Base-by-base conservation (phyloP, 2,113 vertebrate species). In the Strix aluco region DNA sequence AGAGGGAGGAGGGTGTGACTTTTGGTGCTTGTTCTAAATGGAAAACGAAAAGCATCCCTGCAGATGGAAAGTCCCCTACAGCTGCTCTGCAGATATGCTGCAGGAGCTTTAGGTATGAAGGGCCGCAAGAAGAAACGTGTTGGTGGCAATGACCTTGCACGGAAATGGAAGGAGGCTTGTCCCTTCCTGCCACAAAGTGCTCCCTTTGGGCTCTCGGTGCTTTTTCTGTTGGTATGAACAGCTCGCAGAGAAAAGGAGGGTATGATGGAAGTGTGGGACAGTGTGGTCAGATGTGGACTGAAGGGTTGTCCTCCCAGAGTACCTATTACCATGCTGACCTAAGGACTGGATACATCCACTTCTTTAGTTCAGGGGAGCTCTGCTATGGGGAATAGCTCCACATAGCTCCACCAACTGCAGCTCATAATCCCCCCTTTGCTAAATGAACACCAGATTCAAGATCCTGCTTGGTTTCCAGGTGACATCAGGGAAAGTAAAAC, bases 251-350 rank as follows among this genome's bases (percentile, higher is more conserved):
- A 36, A 78, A 38, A 66, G 14, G 3, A 44, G 25, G 40, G 49
- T 34, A 11, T 36, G 13, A 13, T 82, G 44, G 20, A 62, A 79
- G 40, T 38, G 13, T 16, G 55, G 26, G 23, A 46, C 26, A 32
- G 27, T 1, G 25, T 13, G 3, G 18, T 40, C 14, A 21, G 29
- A 7, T 4, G 3, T 30, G 63, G 61, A 15, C 1, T 15, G 54
- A 7, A 67, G 3, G 40, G 40, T 36, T 69, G 27, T 61, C n/a
- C 20, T 59, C 15, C 5, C 26, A 17, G 32, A 67, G 7, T 1
- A 1, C 12, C 23, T 66, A 7, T 59, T 36, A 12, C 38, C 4
- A 1, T 46, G 38, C 30, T 59, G 42, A 75, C 32, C 38, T 36
- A 44, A 47, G 11, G 20, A 8, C 3, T 71, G 19, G 17, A 74